phyloP scores from a whole-genome alignment of 2,797 vertebrate species.

The Coccyzus lansbergi region DNA sequence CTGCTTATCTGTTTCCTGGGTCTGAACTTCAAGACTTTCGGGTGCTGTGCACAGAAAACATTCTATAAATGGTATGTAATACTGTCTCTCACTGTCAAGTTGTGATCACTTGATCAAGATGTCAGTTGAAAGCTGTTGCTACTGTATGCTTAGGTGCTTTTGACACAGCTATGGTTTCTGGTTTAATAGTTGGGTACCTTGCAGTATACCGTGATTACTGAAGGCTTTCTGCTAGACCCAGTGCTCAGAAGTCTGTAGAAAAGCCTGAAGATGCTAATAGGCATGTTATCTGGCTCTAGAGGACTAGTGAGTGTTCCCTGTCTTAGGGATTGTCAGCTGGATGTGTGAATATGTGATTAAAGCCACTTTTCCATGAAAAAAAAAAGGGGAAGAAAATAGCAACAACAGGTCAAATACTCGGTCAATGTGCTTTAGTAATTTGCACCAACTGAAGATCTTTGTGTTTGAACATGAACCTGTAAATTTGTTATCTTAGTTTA shows the following conservation, averaged over 20 bases:
- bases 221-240: background rate
- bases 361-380: background rate
- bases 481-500: slow-evolving; percentile 8
- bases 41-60: background rate
- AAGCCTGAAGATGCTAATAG: background rate
- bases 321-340: background rate
- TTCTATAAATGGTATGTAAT: background rate
- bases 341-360: background rate
- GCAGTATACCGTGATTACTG: background rate
- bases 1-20: background rate
- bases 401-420: background rate
- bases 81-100: background rate
- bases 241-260: background rate
- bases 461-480: background rate
- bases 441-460: background rate
- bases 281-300: background rate
- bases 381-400: background rate
- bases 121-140: background rate
- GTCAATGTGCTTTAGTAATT: background rate
- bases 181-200: background rate
- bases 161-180: background rate
- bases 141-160: background rate
- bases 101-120: background rate
- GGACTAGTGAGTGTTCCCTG: background rate
- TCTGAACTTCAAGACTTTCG: background rate